Conservation (phyloP, 1,140 invertebrate species). For the Papilio dardanus region DNA sequence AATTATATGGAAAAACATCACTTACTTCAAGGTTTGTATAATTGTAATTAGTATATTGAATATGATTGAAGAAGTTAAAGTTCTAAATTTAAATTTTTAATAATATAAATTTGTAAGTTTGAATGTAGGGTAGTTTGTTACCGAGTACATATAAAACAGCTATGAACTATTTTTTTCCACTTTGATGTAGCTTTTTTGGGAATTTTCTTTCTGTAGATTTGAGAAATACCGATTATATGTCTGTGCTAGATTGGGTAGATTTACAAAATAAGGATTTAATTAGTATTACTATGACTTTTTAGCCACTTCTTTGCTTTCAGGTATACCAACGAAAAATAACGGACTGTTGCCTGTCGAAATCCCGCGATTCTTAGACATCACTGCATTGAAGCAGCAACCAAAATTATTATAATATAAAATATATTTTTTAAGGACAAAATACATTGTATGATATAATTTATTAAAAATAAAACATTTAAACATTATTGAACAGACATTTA, state of each 20-base stretch:
- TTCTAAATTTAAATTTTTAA: too few relatives aligned
- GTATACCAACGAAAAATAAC: slow-evolving; percentile 37
- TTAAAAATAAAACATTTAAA: slow-evolving; percentile 57
- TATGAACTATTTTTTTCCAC: too few relatives aligned
- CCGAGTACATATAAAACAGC: too few relatives aligned
- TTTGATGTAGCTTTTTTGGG: too few relatives aligned
- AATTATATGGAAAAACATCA: slow-evolving; percentile 87
- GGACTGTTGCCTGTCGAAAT: slow-evolving; percentile 60
- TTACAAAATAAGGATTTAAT: not conserved
- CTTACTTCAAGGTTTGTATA: slow-evolving; percentile 78
- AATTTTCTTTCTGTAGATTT: too few relatives aligned
- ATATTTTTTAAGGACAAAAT: slow-evolving; percentile 29
- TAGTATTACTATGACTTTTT: slow-evolving; percentile 13
- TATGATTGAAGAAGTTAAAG: too few relatives aligned
- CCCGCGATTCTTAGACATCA: slow-evolving; percentile 85
- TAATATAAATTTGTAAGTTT: too few relatives aligned
- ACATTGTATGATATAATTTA: slow-evolving; percentile 30
- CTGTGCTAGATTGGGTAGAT: too few relatives aligned
- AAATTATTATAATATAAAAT: slow-evolving; percentile 76
- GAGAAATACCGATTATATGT: too few relatives aligned
- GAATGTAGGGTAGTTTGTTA: too few relatives aligned
- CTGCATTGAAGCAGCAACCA: slow-evolving; percentile 85
- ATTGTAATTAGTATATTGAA: too few relatives aligned
- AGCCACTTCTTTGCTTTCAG: slow-evolving; percentile 54
- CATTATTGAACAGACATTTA: slow-evolving; percentile 78